These are phyloP conservation scores for Blastobasis lacticolella DNA, from an alignment of 2,888 invertebrate genomes.

Conservation along the genomic window DNA sequence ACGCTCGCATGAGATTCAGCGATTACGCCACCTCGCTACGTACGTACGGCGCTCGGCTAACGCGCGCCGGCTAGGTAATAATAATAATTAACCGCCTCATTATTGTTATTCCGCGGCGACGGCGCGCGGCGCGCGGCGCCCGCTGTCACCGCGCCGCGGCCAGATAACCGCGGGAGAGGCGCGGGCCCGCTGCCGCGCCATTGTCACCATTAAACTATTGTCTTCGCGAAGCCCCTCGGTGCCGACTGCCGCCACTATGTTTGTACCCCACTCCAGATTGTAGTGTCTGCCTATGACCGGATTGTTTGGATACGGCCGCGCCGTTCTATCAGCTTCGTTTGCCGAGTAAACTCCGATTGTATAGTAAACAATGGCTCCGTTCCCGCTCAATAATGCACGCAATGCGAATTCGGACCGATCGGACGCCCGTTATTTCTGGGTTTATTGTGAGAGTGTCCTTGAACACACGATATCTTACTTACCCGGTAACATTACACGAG, in stretches of 20 bases:
- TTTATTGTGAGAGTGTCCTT: too few relatives aligned
- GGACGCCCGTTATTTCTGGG: too few relatives aligned
- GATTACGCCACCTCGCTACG: constrained; percentile 57
- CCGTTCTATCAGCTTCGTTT: constrained; percentile 39
- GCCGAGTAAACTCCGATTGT: constrained; percentile 34
- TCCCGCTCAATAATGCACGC: constrained; percentile 26
- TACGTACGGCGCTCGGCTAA: constrained; percentile 22
- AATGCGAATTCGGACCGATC: constrained; percentile 9
- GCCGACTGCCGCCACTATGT: constrained; percentile 28
- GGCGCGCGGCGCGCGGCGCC: constrained; percentile 40
- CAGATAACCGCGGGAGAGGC: constrained; percentile 32
- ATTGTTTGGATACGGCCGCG: constrained; percentile 35
- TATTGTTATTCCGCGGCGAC: constrained; percentile 49
- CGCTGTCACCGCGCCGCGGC: constrained; percentile 23
- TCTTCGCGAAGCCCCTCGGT: constrained; percentile 30
- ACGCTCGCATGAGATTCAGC: constrained; percentile 55
- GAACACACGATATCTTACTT: too few relatives aligned
- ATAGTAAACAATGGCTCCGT: constrained; percentile 39
- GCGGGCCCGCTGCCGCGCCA: constrained; percentile 15
- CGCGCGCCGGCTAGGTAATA: constrained; percentile 45
- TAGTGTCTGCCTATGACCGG: constrained; percentile 21
- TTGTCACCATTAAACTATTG: constrained; percentile 18
- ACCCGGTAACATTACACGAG: too few relatives aligned
- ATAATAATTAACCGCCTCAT: constrained; percentile 59
- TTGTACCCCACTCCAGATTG: constrained; percentile 31